Conservation (phyloP, 2,797 vertebrate genomes). For the Myoxocephalus aenaeus region DNA sequence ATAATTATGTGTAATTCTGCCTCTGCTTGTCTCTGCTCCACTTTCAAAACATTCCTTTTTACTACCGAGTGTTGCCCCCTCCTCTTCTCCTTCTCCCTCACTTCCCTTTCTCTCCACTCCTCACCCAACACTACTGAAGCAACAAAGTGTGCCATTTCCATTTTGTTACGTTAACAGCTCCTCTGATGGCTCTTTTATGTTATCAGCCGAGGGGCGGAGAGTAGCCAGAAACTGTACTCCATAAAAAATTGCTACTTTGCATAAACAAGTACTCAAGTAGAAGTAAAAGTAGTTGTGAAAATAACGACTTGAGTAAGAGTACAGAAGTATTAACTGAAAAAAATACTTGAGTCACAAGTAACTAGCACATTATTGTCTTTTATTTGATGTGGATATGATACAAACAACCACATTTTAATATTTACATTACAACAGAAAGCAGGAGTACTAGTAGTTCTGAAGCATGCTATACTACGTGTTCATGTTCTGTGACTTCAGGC, state of each 20-base stretch:
- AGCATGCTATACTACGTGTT: background rate
- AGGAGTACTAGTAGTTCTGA: background rate
- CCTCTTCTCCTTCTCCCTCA: constrained; percentile 13
- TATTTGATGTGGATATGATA: background rate
- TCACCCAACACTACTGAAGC: constrained; percentile 23
- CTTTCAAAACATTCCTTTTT: constrained; percentile 56
- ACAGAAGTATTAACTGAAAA: background rate
- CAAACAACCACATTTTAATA: background rate
- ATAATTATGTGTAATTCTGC: constrained; percentile 77
- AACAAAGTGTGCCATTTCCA: constrained; percentile 61
- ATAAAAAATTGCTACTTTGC: background rate
- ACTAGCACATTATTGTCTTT: background rate
- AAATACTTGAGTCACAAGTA: too few relatives aligned
- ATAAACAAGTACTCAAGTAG: background rate
- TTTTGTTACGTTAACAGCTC: constrained; percentile 69
- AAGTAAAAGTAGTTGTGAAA: too few relatives aligned
- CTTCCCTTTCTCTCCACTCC: constrained; percentile 22
- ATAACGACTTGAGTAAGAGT: too few relatives aligned
- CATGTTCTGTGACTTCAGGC: background rate
- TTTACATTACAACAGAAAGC: background rate
- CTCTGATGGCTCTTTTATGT: constrained; percentile 48
- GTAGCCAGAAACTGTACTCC: background rate
- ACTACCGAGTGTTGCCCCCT: constrained; percentile 22
- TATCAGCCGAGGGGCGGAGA: constrained; percentile 17
- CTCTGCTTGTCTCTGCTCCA: constrained; percentile 56